phyloP scores from a whole-genome alignment of 2,113 vertebrate genomes.

The Oceanites oceanicus region DNA sequence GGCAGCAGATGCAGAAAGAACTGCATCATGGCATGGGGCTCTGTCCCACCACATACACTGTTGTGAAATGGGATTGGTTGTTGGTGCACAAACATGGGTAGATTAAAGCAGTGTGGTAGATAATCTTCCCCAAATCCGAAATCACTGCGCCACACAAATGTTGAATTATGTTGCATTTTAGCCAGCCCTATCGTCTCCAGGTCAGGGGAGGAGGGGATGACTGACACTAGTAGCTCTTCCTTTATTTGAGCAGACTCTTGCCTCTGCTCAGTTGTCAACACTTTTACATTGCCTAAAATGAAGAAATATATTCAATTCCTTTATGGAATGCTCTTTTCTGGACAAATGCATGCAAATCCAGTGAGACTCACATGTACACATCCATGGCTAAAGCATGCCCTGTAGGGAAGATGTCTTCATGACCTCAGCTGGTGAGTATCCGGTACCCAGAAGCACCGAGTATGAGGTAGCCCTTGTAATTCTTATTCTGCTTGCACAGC shows the following conservation, averaged over 20 bases:
- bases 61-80: not conserved
- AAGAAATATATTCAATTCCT: not conserved
- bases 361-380: not conserved
- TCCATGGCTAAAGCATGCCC: not conserved
- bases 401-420: not conserved
- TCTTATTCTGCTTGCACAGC: not conserved
- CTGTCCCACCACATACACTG: not conserved
- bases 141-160: not conserved
- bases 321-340: not conserved
- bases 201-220: not conserved
- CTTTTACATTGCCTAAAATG: not conserved
- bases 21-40: rapidly evolving
- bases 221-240: not conserved
- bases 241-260: not conserved
- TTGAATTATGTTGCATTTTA: not conserved
- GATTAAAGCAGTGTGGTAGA: not conserved
- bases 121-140: not conserved
- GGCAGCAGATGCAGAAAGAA: not conserved
- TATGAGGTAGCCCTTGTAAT: not conserved
- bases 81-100: not conserved
- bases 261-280: not conserved
- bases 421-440: conserved; percentile 10
- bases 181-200: not conserved
- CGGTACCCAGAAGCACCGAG: not conserved
- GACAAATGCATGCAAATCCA: not conserved